Percentiles rank a stretch among this genome's conserved stretches.
These are phyloP conservation scores for Pelodytes ibericus DNA, from an alignment of 2,797 vertebrate species.

Conservation along the genomic window DNA sequence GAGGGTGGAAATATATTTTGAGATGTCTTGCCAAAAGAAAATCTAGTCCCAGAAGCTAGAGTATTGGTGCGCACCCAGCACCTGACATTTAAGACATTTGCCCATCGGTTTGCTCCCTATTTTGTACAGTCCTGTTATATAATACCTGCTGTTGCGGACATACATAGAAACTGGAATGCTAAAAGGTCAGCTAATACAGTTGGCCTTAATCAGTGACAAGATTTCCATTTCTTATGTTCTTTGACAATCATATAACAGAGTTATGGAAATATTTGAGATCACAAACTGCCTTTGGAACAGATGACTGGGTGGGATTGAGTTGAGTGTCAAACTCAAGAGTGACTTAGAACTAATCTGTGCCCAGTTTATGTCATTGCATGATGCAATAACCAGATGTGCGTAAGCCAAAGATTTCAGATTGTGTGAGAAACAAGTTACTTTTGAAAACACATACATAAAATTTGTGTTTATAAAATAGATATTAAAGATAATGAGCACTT, in stretches of 20 bases:
- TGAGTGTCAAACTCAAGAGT: constrained; percentile 11
- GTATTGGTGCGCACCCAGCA: no score
- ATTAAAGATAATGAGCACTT: neutral
- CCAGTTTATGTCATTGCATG: constrained; percentile 11
- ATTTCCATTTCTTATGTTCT: neutral
- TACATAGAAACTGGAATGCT: no score
- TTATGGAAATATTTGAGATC: neutral
- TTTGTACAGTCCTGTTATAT: no score
- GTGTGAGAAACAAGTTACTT: neutral
- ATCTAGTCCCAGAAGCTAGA: no score
- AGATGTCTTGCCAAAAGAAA: no score
- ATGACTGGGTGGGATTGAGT: constrained; percentile 18
- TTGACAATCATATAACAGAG: neutral
- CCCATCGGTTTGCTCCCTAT: no score
- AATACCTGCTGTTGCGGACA: no score
- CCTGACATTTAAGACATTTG: no score
- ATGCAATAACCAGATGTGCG: constrained; percentile 12
- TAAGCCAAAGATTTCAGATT: neutral
- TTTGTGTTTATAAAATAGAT: neutral
- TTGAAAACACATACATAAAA: neutral
- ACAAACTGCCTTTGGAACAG: neutral
- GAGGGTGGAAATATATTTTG: no score
- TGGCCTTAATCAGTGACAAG: no score
- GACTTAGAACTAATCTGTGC: constrained; percentile 3
- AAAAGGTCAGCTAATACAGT: no score